Base-by-base conservation (phyloP, 92 coral and sea anemone genomes). In the Umimayanthus chanpuru region DNA sequence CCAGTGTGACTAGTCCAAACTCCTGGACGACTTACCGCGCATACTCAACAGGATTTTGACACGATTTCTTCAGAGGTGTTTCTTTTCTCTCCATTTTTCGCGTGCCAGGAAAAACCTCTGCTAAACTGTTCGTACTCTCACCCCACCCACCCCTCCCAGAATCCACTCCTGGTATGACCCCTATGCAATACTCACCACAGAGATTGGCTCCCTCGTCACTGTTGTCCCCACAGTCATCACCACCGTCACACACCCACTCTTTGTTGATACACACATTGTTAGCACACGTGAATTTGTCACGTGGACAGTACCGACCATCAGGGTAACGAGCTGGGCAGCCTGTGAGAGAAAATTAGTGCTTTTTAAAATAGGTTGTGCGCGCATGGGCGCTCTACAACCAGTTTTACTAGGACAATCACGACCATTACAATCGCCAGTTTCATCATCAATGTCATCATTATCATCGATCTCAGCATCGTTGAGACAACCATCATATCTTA, bases 201-300 rank as follows among this genome's bases (percentile, higher is more conserved):
- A 95, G 87, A 11, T 55, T 75, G 23, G 81, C 47, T 26, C 85
- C 70, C 85, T 97, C 99, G 82, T 97, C 99, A 47, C 97, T 95
- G 49, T 81, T 41, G 75, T 95, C 99, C 18, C 94, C 96, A 87
- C 99, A 97, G 88, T 97, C 99, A 79, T 97, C 85, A 55, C 88
- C 89, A 20, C 98, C 97, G 26, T 97, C 99, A 64, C 99, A 97
- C 55, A 93, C 58, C 96, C 95, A 90, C 70, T 85, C 76, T 29
- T 82, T 88, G 56, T 92, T 88, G 40, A 97, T 76, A 84, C 99
- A 97, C 65, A 94, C 89, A 16, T 90, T 86, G 84, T 95, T 97
- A 16, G 81, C 30, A 83, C 99, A 97, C 44, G 89, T 71, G 80
- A 89, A 95, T 39, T 81, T 76, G 39, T 87, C 86, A 15, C 53